Conservation (phyloP, 2,797 vertebrate species). For the Typhlichthys subterraneus region DNA sequence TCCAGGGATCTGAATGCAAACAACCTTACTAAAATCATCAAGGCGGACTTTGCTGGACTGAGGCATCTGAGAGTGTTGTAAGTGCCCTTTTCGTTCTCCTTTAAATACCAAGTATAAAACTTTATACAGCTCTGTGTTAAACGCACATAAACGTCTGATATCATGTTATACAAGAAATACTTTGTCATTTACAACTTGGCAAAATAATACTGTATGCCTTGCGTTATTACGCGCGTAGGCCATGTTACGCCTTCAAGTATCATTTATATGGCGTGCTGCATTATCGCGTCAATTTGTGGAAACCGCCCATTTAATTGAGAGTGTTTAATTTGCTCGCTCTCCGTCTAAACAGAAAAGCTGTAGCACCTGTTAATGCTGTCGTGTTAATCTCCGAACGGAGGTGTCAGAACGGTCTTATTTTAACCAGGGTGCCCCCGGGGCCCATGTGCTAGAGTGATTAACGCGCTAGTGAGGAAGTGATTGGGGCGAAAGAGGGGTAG, state of each 20-base stretch:
- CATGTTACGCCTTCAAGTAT: no score
- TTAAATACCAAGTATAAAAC: not conserved
- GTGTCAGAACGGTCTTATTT: conserved; percentile 75
- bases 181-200: conserved; percentile 12
- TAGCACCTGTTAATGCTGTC: conserved; percentile 73
- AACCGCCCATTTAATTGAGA: conserved; percentile 18
- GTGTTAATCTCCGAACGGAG: conserved; percentile 72
- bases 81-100: conserved; percentile 70
- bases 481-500: conserved; percentile 57
- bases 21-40: conserved; percentile 97
- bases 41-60: conserved; percentile 93
- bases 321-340: conserved; percentile 11
- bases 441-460: conserved; percentile 67
- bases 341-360: conserved; percentile 43
- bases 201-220: no score
- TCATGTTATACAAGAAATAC: conserved; percentile 11
- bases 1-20: conserved; percentile 96
- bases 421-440: conserved; percentile 64
- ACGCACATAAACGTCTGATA: conserved; percentile 5
- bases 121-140: not conserved
- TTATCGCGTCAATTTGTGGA: conserved; percentile 46
- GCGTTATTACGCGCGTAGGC: no score
- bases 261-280: conserved; percentile 32
- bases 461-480: conserved; percentile 60
- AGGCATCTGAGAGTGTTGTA: conserved; percentile 94